Conservation (phyloP, 2,888 invertebrate genomes). For the Ischnura elegans region DNA sequence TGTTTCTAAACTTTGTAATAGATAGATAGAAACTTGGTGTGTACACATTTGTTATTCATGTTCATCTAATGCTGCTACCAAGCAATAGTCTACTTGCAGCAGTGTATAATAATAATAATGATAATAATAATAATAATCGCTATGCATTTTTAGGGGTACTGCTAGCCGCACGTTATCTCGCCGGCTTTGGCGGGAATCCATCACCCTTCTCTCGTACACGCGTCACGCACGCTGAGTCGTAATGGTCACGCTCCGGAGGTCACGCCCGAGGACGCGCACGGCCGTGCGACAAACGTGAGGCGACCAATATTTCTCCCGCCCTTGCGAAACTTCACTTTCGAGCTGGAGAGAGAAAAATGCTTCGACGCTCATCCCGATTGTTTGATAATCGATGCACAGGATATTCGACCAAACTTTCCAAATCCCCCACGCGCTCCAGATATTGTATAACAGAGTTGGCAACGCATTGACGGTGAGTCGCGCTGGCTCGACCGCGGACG, state of each 20-base stretch:
- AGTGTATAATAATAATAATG: no score
- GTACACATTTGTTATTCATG: no score
- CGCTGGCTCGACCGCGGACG: background rate
- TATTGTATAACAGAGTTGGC: background rate
- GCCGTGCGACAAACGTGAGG: background rate
- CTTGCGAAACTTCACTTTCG: slow-evolving; percentile 23
- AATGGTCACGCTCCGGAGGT: slow-evolving; percentile 55
- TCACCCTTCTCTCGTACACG: background rate
- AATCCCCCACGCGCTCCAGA: background rate
- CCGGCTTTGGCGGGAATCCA: no score
- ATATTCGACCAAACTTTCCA: background rate
- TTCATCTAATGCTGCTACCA: no score
- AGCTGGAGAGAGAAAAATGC: background rate
- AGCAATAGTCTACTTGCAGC: no score
- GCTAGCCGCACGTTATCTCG: no score
- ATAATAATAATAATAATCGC: no score
- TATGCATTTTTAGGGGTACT: no score
- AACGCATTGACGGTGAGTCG: background rate
- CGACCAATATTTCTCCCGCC: background rate
- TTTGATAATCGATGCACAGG: slow-evolving; percentile 12
- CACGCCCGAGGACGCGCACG: background rate
- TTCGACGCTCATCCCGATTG: background rate
- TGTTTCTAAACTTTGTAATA: no score
- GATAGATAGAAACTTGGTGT: no score
- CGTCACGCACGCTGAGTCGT: background rate